phyloP scores from a whole-genome alignment of 1,140 invertebrate species.

The Eciton burchellii region DNA sequence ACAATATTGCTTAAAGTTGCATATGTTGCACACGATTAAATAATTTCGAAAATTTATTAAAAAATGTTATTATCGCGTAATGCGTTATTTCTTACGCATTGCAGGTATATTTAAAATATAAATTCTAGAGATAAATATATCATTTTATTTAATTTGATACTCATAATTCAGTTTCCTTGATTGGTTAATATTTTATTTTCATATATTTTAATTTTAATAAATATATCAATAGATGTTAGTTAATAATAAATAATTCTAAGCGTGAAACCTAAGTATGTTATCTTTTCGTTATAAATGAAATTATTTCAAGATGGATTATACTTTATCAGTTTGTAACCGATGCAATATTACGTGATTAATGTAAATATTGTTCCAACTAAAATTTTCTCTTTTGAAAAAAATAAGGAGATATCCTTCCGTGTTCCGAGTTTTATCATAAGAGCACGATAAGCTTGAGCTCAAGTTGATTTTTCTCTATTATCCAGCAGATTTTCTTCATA shows the following conservation, averaged over 20 bases:
- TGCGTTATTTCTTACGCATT: neutral
- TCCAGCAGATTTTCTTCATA: too few relatives aligned
- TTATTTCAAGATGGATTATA: constrained; percentile 18
- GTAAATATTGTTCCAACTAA: neutral
- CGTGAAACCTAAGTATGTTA: constrained; percentile 25
- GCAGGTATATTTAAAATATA: neutral
- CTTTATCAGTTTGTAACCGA: constrained; percentile 19
- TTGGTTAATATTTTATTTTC: neutral
- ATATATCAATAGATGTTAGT: too few relatives aligned
- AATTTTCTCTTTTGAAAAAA: constrained; percentile 7
- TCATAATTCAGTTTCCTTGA: neutral
- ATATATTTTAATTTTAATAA: neutral
- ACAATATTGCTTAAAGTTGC: too few relatives aligned
- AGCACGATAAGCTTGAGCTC: neutral
- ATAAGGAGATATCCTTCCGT: neutral
- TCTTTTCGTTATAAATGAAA: constrained; percentile 14
- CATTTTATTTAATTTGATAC: neutral
- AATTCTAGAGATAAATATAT: neutral
- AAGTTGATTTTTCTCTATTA: neutral
- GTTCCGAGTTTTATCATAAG: neutral
- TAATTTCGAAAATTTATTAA: too few relatives aligned
- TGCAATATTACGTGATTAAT: constrained; percentile 22
- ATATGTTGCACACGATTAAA: too few relatives aligned
- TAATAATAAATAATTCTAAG: constrained; percentile 16
- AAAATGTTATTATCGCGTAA: neutral